Evolutionary conservation across 1,140 invertebrate genomes (phyloP).

Genomic region (Drosophila teissieri): DNA sequence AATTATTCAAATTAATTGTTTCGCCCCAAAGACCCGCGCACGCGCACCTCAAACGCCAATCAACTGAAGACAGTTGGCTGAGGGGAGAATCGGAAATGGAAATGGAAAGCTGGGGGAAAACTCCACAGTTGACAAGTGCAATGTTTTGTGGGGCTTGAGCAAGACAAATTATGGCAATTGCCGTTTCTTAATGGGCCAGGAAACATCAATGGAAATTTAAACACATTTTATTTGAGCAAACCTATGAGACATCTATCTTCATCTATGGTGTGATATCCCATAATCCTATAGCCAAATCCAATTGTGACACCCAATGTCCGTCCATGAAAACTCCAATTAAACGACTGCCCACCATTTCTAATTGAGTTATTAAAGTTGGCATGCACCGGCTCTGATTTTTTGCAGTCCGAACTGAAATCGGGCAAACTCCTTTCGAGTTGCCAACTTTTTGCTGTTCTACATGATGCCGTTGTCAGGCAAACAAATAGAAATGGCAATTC

Average conservation of each 20-base stretch:
- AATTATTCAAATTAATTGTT: constrained; percentile 84
- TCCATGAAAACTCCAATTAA: not conserved
- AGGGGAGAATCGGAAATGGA: not conserved
- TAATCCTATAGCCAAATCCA: no score
- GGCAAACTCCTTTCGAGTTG: constrained; percentile 22
- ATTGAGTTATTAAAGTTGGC: constrained; percentile 23
- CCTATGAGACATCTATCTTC: no score
- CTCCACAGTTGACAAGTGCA: constrained; percentile 9
- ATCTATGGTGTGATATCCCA: no score
- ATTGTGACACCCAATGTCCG: not conserved
- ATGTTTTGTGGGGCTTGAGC: not conserved
- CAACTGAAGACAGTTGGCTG: constrained; percentile 35
- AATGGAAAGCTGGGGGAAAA: constrained; percentile 5
- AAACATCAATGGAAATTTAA: not conserved
- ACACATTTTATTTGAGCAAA: not conserved
- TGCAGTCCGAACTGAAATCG: constrained; percentile 1
- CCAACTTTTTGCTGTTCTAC: constrained; percentile 20
- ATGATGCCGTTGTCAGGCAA: constrained; percentile 48
- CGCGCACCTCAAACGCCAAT: constrained; percentile 80
- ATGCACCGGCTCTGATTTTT: constrained; percentile 39
- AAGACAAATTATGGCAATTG: constrained; percentile 24
- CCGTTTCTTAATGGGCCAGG: constrained; percentile 2
- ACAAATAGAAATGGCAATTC: constrained; percentile 74
- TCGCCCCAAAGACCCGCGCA: constrained; percentile 71
- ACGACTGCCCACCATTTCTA: not conserved